A percentile compares a stretch with the other conserved stretches of the same genome.
Conservation (phyloP, 2,888 invertebrate genomes). For the Pristionchus entomophagus region DNA sequence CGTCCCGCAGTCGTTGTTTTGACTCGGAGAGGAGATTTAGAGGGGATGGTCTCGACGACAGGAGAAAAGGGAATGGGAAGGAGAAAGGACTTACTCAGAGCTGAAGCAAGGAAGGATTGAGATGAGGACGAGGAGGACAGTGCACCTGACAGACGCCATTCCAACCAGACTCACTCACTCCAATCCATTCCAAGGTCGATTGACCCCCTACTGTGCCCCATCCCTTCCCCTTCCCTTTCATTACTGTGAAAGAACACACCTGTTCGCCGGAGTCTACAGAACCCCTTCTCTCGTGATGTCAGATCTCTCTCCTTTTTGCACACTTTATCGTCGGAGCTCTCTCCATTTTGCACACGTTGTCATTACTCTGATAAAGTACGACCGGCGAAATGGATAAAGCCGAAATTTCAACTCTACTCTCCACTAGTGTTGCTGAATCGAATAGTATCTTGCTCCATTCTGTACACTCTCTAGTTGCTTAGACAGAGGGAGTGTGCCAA, state of each 20-base stretch:
- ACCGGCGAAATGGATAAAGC: too few species aligned
- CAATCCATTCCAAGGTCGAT: slow-evolving; percentile 28
- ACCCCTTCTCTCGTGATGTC: neutral
- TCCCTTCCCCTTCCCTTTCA: neutral
- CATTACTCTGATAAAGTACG: too few species aligned
- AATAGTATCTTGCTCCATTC: too few species aligned
- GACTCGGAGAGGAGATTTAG: slow-evolving; percentile 2
- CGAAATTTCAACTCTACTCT: too few species aligned
- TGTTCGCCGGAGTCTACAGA: too few species aligned
- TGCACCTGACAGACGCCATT: neutral
- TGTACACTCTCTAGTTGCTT: too few species aligned
- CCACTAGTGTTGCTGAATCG: too few species aligned
- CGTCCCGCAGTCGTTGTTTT: slow-evolving; percentile 33
- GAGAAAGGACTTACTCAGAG: slow-evolving; percentile 1
- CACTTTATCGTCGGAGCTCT: too few species aligned
- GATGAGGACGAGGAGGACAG: neutral
- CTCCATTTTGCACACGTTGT: too few species aligned
- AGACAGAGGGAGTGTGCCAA: too few species aligned
- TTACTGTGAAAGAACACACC: neutral
- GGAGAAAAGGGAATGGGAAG: neutral
- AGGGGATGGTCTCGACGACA: neutral
- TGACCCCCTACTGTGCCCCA: too few species aligned
- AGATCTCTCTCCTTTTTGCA: neutral
- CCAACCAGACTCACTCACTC: neutral
- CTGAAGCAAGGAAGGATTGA: neutral